phyloP scores from a whole-genome alignment of 1,140 invertebrate genomes.

The Drosophila saltans region DNA sequence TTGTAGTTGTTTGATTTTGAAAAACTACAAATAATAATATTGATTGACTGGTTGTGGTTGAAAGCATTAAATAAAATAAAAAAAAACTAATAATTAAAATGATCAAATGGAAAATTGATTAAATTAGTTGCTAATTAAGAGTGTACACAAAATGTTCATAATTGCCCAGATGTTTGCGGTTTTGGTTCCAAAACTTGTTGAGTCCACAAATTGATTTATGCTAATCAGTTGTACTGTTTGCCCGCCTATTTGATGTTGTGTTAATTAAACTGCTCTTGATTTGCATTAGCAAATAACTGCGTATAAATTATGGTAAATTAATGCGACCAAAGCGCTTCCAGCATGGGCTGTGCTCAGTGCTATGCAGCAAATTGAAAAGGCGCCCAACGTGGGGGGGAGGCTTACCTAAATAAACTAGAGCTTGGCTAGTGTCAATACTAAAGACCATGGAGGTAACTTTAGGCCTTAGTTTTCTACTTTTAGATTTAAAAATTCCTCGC shows the following conservation, averaged over 20 bases:
- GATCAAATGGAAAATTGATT: conserved; percentile 30
- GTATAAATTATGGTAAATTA: conserved; percentile 41
- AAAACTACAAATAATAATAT: conserved; percentile 62
- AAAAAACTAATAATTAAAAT: conserved; percentile 27
- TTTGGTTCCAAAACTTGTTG: conserved; percentile 56
- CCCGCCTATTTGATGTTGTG: conserved; percentile 29
- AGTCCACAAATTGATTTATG: conserved; percentile 64
- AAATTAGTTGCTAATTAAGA: conserved; percentile 47
- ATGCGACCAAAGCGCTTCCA: not conserved
- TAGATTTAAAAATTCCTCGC: too few species aligned
- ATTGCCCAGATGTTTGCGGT: conserved; percentile 33
- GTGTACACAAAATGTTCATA: conserved; percentile 54
- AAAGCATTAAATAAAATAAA: conserved; percentile 35
- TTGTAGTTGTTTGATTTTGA: conserved; percentile 50
- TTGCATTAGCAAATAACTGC: conserved; percentile 46
- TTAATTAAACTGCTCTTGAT: conserved; percentile 56
- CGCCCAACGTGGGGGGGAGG: conserved; percentile 4
- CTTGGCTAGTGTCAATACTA: not conserved
- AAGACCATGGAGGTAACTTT: too few species aligned
- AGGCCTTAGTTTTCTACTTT: too few species aligned
- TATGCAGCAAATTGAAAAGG: not conserved
- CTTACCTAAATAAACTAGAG: not conserved
- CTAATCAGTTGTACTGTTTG: conserved; percentile 40
- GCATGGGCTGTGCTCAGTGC: too few species aligned
- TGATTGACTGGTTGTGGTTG: not conserved